Evolutionary conservation across 1,140 invertebrate genomes (phyloP).

Genomic region (Apolygus lucorum): DNA sequence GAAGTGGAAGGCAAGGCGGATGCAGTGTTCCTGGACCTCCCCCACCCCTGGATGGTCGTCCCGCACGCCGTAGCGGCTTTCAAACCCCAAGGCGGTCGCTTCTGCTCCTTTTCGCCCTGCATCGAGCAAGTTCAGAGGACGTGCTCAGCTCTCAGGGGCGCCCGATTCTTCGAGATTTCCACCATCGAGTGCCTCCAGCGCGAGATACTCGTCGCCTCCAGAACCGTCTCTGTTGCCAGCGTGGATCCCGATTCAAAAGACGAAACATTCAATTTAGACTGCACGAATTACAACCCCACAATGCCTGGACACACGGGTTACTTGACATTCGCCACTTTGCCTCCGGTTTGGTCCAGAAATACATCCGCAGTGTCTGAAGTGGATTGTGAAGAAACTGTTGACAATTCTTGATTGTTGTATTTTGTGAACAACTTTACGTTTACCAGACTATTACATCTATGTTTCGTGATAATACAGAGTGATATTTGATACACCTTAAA

Average conservation of each 20-base stretch:
- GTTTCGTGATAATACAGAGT: too few species aligned
- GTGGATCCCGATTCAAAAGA: not conserved
- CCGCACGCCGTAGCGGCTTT: constrained; percentile 61
- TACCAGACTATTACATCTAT: too few species aligned
- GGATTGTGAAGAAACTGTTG: too few species aligned
- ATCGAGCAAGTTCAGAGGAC: constrained; percentile 95
- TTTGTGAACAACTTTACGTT: too few species aligned
- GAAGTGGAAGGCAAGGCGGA: constrained; percentile 65
- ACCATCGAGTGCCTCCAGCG: constrained; percentile 83
- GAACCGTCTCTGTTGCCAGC: constrained; percentile 46
- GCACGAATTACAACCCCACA: constrained; percentile 37
- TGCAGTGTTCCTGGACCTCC: constrained; percentile 94
- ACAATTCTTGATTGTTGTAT: too few species aligned
- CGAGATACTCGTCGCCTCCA: constrained; percentile 67
- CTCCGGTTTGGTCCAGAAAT: constrained; percentile 51
- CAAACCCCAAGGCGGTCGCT: constrained; percentile 72
- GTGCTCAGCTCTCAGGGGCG: constrained; percentile 54
- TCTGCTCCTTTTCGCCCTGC: constrained; percentile 96
- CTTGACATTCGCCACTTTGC: constrained; percentile 80
- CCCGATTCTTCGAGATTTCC: constrained; percentile 72
- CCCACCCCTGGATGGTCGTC: constrained; percentile 89
- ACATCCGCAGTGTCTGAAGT: too few species aligned
- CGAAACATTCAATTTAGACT: constrained; percentile 25
- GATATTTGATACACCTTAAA: too few species aligned
- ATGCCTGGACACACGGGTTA: constrained; percentile 90